Conservation (phyloP, 92 coral and sea anemone species). For the Blastomussa wellsi region DNA sequence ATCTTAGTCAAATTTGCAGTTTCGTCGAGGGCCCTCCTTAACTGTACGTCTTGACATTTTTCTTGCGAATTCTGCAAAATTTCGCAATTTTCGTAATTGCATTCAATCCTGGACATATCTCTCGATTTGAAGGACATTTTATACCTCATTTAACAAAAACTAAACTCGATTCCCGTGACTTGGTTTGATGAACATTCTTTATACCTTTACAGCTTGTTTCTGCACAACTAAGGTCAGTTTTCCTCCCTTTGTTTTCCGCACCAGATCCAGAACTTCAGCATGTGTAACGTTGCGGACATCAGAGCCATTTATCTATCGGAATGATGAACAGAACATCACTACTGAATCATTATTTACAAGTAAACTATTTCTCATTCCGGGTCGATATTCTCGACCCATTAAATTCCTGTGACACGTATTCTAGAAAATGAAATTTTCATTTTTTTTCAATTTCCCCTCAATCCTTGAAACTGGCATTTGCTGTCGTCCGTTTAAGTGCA, state of each 20-base stretch:
- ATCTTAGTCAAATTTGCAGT: no score
- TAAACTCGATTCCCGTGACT: neutral
- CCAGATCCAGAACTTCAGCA: constrained; percentile 63
- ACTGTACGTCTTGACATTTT: no score
- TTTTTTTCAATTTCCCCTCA: no score
- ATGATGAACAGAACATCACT: neutral
- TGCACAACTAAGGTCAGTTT: constrained; percentile 65
- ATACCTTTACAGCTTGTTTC: constrained; percentile 65
- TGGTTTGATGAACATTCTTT: neutral
- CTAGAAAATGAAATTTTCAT: no score
- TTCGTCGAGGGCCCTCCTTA: no score
- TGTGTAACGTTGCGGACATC: constrained; percentile 75
- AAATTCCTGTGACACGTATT: no score
- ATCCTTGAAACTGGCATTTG: neutral
- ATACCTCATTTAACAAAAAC: neutral
- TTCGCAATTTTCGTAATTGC: no score
- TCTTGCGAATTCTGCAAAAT: no score
- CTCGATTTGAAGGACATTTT: neutral
- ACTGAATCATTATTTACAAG: neutral
- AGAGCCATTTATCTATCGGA: constrained; percentile 63
- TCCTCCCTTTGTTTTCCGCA: constrained; percentile 67
- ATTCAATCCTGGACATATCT: no score
- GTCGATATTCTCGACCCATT: no score
- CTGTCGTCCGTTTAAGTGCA: no score
- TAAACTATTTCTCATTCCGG: no score